Evolutionary conservation across 1,140 invertebrate genomes (phyloP), one percentile per base, ranked within the genome.

Genomic region (Sminthurinus signatus): DNA sequence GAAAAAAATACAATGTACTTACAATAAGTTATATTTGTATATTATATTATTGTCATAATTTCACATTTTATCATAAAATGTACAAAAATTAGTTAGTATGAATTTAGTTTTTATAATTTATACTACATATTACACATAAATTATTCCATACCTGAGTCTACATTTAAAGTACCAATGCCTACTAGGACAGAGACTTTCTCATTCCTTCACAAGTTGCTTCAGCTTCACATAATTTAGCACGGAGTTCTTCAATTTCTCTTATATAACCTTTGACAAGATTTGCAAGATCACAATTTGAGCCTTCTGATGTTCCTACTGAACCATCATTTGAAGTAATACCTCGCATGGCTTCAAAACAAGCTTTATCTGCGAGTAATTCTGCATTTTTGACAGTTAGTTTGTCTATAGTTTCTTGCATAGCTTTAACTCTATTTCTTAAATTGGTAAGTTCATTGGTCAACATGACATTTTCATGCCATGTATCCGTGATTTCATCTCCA

Each of bases 381-480:
- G 85, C 84, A 77, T 96, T 96, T 73, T 78, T 76, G 0, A 84
- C 82, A 0, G 86, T 93, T n/a, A 96, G 75, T 25, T 83, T 82
- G 62, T 96, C 90, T n/a, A 97, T 87, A 0, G 94, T 96, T 73
- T 94, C 91, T 74, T 92, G 88, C 80, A 97, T 83, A 2, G 93
- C 91, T 79, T 97, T 97, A 3, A 68, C 15, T 8, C 65, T 50
- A 46, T 29, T 31, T 27, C 42, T 43, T 21, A 65, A 36, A 12
- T n/a, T 51, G 15, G 44, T 28, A 32, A 65, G 84, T 77, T 98
- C 94, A 52, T 84, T 84, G 65, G 87, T 86, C 0, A 98, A 80
- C 83, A 97, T 88, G n/a, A 86, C 88, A 78, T 98, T 98, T 78
- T 99, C 96, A 74, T 93, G 87, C 74, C 89, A 95, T 76, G 95